Evolutionary conservation across 2,113 vertebrate genomes (phyloP).

Genomic region (Rousettus leschenaultii): DNA sequence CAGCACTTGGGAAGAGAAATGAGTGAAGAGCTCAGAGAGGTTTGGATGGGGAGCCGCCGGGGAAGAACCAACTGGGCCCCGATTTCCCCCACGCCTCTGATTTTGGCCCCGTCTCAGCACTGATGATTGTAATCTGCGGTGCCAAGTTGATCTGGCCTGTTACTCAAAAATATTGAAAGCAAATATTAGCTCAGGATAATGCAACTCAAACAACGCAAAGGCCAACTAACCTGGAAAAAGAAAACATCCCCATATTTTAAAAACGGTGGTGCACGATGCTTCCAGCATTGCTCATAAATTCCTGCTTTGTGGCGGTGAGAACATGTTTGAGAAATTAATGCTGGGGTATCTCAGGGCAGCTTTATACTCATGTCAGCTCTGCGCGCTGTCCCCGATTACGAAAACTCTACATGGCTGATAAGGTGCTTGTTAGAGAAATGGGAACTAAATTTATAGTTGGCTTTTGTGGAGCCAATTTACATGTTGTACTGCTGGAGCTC

Average conservation of each 20-base stretch:
- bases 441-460: slow-evolving; percentile 75
- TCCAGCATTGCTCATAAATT: background rate
- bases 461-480: slow-evolving; percentile 75
- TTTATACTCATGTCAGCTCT: background rate
- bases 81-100: accelerated
- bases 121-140: background rate
- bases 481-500: slow-evolving; percentile 74
- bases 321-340: background rate
- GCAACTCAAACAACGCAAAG: background rate
- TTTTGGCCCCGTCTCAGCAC: background rate
- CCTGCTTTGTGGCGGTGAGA: background rate
- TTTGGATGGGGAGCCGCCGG: background rate
- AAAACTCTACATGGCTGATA: slow-evolving; percentile 55
- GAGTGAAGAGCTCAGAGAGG: background rate
- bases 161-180: slow-evolving; percentile 38
- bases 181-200: slow-evolving; percentile 50
- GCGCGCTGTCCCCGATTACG: background rate
- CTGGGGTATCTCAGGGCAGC: background rate
- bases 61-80: accelerated
- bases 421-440: slow-evolving; percentile 70
- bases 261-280: accelerated
- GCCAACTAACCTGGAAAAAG: slow-evolving; percentile 21
- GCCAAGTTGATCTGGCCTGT: background rate
- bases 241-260: background rate
- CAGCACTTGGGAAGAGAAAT: background rate